A percentile compares a stretch with the other conserved stretches of the same genome.
Conservation (phyloP, 1,140 invertebrate species). For the Oryctes rhinoceros region DNA sequence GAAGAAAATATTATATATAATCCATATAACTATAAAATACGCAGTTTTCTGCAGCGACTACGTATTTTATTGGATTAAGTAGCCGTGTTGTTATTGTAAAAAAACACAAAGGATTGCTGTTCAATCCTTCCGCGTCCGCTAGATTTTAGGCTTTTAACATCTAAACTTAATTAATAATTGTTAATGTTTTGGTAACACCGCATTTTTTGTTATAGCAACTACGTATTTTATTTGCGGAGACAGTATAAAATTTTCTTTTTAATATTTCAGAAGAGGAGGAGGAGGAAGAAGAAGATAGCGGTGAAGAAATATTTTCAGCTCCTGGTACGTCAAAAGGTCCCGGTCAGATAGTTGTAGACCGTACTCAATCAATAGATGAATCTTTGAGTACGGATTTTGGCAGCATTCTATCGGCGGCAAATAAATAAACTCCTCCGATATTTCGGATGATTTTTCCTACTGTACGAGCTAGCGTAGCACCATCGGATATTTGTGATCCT, state of each 20-base stretch:
- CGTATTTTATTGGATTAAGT: no score
- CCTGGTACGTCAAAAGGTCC: constrained; percentile 44
- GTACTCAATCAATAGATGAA: constrained; percentile 30
- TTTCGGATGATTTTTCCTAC: background rate
- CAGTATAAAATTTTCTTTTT: constrained; percentile 46
- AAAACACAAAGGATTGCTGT: no score
- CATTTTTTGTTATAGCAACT: no score
- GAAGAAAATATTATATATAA: no score
- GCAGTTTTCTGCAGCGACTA: no score
- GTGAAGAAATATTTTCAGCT: constrained; percentile 37
- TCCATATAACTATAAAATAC: no score
- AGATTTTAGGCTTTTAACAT: no score
- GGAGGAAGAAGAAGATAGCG: constrained; percentile 39
- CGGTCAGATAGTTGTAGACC: constrained; percentile 35
- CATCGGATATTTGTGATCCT: background rate
- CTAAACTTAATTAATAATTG: no score
- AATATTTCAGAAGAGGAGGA: constrained; percentile 25
- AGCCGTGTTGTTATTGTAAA: no score
- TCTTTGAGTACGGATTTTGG: constrained; percentile 29
- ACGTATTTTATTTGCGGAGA: no score
- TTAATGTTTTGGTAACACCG: no score
- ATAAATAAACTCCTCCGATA: constrained; percentile 10
- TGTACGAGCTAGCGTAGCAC: background rate
- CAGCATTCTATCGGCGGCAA: constrained; percentile 39
- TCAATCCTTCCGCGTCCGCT: no score